These are phyloP conservation scores for Hoplostethus atlanticus DNA, from an alignment of 2,797 vertebrate species.

Conservation along the genomic window DNA sequence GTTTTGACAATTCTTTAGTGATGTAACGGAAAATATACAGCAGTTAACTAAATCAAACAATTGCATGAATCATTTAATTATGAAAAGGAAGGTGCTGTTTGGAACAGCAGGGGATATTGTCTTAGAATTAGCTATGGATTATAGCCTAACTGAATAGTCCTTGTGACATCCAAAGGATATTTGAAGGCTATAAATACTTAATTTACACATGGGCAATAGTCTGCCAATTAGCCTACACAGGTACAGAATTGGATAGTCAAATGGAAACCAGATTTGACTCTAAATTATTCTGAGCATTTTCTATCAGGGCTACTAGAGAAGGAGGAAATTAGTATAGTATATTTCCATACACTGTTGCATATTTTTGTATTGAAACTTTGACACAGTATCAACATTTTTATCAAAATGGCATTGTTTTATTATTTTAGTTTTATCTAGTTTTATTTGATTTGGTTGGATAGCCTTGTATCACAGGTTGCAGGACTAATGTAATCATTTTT, in stretches of 20 bases:
- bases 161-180: slow-evolving; percentile 23
- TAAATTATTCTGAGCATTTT: slow-evolving; percentile 40
- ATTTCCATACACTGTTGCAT: background rate
- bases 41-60: background rate
- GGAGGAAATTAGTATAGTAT: slow-evolving; percentile 43
- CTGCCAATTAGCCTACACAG: slow-evolving; percentile 53
- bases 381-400: background rate
- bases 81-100: background rate
- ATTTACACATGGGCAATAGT: slow-evolving; percentile 11
- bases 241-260: slow-evolving; percentile 35
- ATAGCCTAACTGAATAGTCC: slow-evolving; percentile 12
- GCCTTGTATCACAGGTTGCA: background rate
- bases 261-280: slow-evolving; percentile 23
- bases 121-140: slow-evolving; percentile 1
- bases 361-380: slow-evolving; percentile 21
- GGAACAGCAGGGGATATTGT: slow-evolving; percentile 1
- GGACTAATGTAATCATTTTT: background rate
- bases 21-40: background rate
- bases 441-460: too few relatives aligned
- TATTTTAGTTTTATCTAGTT: too few relatives aligned
- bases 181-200: slow-evolving; percentile 23
- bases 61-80: background rate
- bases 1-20: slow-evolving; percentile 4
- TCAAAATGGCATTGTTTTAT: too few relatives aligned
- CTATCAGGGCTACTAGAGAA: slow-evolving; percentile 19